Evolutionary conservation across 2,888 invertebrate species (phyloP).

Genomic region (Sarcophaga rosellei): DNA sequence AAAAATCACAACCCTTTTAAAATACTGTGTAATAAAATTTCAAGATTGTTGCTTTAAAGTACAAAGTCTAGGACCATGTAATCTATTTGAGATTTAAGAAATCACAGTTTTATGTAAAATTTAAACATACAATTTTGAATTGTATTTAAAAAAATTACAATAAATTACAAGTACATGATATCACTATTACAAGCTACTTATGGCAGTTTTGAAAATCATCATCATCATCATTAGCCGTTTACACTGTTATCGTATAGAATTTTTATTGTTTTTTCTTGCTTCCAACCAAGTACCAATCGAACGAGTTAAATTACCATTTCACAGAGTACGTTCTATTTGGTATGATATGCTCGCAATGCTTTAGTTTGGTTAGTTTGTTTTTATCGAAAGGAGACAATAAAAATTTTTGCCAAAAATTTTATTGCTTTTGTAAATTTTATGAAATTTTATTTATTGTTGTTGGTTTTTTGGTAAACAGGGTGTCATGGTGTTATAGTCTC

Average conservation of each 20-base stretch:
- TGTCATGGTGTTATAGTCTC: background rate
- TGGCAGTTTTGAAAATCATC: background rate
- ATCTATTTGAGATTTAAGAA: slow-evolving; percentile 24
- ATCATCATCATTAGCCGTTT: slow-evolving; percentile 58
- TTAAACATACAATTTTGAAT: slow-evolving; percentile 19
- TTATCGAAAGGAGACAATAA: slow-evolving; percentile 57
- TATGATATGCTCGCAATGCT: background rate
- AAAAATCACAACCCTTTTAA: slow-evolving; percentile 44
- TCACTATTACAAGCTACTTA: slow-evolving; percentile 39
- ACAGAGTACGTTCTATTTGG: background rate
- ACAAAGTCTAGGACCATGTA: background rate
- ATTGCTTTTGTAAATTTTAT: slow-evolving; percentile 62
- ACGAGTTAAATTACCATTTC: slow-evolving; percentile 1
- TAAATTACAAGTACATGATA: slow-evolving; percentile 19
- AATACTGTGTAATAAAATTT: slow-evolving; percentile 29
- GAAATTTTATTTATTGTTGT: slow-evolving; percentile 43
- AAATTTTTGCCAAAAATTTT: slow-evolving; percentile 54
- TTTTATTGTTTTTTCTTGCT: slow-evolving; percentile 53
- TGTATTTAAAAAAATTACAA: background rate
- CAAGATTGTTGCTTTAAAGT: slow-evolving; percentile 3
- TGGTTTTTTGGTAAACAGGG: background rate
- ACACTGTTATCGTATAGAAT: slow-evolving; percentile 5
- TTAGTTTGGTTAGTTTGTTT: slow-evolving; percentile 14
- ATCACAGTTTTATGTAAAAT: slow-evolving; percentile 20
- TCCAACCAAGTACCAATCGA: background rate